Evolutionary conservation across 2,888 invertebrate genomes (phyloP), one percentile per base, ranked within the genome.

Genomic region (Nebria salina): DNA sequence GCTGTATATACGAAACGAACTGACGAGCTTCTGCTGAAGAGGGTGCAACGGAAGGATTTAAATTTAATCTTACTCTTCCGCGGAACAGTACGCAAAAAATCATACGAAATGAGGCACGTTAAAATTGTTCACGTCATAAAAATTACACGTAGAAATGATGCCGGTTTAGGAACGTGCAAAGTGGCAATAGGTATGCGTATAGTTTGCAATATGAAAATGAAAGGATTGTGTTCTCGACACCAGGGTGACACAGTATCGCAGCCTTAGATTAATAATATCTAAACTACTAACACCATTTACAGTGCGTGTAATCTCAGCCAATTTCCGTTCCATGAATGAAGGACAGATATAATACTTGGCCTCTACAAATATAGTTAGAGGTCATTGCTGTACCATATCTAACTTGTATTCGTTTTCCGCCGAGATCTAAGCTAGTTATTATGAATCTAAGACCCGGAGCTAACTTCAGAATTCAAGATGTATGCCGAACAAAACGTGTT

Each of bases 101-200:
- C 68, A 54, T 34, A 75, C 42, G 26, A 74, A 74, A 65, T 66
- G 20, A 64, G 20, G 11, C 68, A 72, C 65, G 74, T 79, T 74
- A 79, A 79, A 79, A 79, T 75, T 79, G 68, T 75, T 74, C 79
- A 75, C 75, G 79, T 75, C 68, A 79, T 66, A 79, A 79, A 79
- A 79, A 79, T 79, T 79, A 75, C 75, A 68, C 20, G 65, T 75
- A 26, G 79, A 75, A 79, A 79, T 79, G 79, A 79, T 43, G 74
- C 68, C 79, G 68, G 68, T 79, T 75, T 79, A 75, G 75, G 54
- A 54, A 75, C 75, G 75, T 79, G 79, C 34, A 75, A 72, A 54
- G 64, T 2, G 75, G 41, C 2, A n/a, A 20, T 70, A 77, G 77
- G 43, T 11, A 42, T 6, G 54, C 5, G 34, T 42, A 70, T 70